These are phyloP conservation scores for Heliconius hermathena DNA, from an alignment of 1,140 invertebrate species.

Conservation along the genomic window DNA sequence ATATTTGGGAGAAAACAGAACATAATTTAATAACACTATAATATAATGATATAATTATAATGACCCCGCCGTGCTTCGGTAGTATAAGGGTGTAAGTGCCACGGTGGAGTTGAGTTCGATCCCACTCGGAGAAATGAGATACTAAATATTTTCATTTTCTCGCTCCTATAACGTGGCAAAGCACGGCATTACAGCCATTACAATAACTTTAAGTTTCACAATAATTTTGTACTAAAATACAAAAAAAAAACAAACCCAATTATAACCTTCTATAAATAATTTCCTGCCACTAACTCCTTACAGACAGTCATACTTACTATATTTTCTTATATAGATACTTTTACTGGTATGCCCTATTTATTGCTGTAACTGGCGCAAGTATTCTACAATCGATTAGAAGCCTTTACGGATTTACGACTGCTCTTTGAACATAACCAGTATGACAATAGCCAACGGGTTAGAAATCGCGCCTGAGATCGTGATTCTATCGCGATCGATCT, in stretches of 20 bases:
- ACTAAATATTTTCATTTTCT: too few relatives aligned
- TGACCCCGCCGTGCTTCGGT: too few relatives aligned
- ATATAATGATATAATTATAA: too few relatives aligned
- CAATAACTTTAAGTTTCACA: too few relatives aligned
- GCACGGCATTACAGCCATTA: too few relatives aligned
- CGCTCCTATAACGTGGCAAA: too few relatives aligned
- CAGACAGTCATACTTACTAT: neutral
- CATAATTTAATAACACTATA: too few relatives aligned
- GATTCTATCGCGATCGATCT: slow-evolving; percentile 21
- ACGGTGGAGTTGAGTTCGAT: too few relatives aligned
- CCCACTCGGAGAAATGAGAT: too few relatives aligned
- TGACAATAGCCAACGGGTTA: slow-evolving; percentile 26
- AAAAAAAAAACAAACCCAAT: neutral
- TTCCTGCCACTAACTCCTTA: neutral
- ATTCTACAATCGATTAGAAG: slow-evolving; percentile 10
- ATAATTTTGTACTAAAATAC: too few relatives aligned
- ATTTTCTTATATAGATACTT: neutral
- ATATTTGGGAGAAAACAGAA: too few relatives aligned
- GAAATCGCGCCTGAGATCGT: slow-evolving; percentile 25
- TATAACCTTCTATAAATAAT: neutral
- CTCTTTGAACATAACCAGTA: slow-evolving; percentile 18
- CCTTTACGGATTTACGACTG: slow-evolving; percentile 9
- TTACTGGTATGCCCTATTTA: neutral
- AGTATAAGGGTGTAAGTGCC: too few relatives aligned
- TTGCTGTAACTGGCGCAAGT: neutral